Evolutionary conservation across 1,140 invertebrate genomes (phyloP).

Genomic region (Meloidogyne hapla): DNA sequence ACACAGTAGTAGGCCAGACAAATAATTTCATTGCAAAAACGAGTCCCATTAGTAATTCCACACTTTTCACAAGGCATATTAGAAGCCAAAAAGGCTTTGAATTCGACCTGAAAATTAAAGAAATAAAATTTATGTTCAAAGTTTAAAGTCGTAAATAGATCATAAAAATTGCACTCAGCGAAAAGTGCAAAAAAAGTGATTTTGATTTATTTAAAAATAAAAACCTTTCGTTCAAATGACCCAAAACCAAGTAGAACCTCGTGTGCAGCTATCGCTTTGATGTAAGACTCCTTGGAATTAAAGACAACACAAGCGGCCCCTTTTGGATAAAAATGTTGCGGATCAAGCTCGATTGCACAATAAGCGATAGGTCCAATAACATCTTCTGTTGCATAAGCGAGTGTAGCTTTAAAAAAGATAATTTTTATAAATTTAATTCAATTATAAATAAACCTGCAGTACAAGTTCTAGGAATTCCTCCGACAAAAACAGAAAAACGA

Average conservation of each 20-base stretch:
- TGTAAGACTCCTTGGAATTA: constrained; percentile 28
- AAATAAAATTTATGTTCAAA: too few species aligned
- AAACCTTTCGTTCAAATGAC: constrained; percentile 26
- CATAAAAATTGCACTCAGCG: too few species aligned
- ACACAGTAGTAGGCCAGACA: constrained; percentile 34
- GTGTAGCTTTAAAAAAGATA: constrained; percentile 9
- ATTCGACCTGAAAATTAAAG: constrained; percentile 25
- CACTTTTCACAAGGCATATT: constrained; percentile 41
- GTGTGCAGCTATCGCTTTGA: constrained; percentile 30
- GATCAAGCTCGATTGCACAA: constrained; percentile 33
- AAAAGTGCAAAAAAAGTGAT: too few species aligned
- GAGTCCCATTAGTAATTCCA: constrained; percentile 24
- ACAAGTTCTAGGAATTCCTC: constrained; percentile 36
- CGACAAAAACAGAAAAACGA: constrained; percentile 33
- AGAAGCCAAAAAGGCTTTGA: constrained; percentile 30
- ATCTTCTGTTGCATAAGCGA: constrained; percentile 17
- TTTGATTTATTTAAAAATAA: too few species aligned
- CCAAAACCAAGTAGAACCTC: constrained; percentile 27
- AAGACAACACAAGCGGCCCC: constrained; percentile 35
- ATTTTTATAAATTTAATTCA: neutral
- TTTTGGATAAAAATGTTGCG: constrained; percentile 25
- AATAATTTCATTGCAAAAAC: constrained; percentile 33
- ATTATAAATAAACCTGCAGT: constrained; percentile 26
- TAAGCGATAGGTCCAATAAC: constrained; percentile 31
- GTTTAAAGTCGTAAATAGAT: too few species aligned